These are phyloP conservation scores for Nomada fabriciana DNA, from an alignment of 2,888 invertebrate species.

Conservation along the genomic window DNA sequence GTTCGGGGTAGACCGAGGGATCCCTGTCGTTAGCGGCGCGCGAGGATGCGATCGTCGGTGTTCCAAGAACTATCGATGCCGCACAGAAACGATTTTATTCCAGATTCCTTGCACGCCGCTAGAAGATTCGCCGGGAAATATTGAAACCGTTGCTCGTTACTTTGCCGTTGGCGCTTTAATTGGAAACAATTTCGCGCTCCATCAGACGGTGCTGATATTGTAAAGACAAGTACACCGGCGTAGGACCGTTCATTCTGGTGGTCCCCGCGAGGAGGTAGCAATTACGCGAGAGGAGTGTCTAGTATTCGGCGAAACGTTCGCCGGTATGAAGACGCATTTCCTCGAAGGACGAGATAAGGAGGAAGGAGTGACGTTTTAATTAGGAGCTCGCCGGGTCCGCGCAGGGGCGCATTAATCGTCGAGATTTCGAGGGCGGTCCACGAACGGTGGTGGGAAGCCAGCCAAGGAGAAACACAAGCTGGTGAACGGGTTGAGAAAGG, in stretches of 20 bases:
- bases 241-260: conserved; percentile 19
- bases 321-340: conserved; percentile 49
- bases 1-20: conserved; percentile 57
- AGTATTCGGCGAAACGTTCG: conserved; percentile 50
- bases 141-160: not conserved
- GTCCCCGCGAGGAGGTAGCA: conserved; percentile 28
- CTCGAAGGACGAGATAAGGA: conserved; percentile 47
- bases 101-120: not conserved
- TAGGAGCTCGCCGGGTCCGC: conserved; percentile 71
- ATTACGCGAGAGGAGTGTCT: conserved; percentile 50
- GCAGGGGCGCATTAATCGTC: conserved; percentile 75
- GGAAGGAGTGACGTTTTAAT: conserved; percentile 74
- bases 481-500: too few species aligned
- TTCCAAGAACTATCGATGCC: conserved; percentile 37
- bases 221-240: not conserved
- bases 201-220: not conserved
- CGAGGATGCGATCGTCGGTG: conserved; percentile 15
- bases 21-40: conserved; percentile 49
- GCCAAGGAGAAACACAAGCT: conserved; percentile 40
- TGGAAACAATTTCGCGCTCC: conserved; percentile 26
- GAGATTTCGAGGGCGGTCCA: conserved; percentile 65
- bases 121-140: not conserved
- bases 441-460: conserved; percentile 11
- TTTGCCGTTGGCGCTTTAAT: conserved; percentile 37
- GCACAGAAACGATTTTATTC: not conserved